phyloP scores from a whole-genome alignment of 2,113 vertebrate species.

The Cichladusa arquata region DNA sequence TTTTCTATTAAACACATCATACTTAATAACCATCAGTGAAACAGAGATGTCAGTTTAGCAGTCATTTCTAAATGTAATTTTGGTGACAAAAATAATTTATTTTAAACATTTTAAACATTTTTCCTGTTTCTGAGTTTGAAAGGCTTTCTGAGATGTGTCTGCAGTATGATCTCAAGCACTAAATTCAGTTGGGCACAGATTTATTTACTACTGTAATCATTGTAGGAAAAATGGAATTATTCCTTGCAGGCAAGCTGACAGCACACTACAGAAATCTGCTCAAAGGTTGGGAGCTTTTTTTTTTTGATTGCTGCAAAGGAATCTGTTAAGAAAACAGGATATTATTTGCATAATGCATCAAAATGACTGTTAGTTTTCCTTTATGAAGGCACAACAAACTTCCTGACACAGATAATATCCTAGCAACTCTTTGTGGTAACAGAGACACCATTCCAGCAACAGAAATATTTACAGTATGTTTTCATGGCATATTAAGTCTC shows the following conservation, averaged over 20 bases:
- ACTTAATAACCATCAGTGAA: background rate
- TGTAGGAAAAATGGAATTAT: background rate
- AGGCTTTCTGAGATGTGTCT: background rate
- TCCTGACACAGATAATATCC: constrained; percentile 65
- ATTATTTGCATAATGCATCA: constrained; percentile 30
- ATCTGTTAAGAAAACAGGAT: constrained; percentile 20
- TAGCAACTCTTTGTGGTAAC: constrained; percentile 58
- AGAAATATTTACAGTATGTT: constrained; percentile 56
- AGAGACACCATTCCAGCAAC: constrained; percentile 36
- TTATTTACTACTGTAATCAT: background rate
- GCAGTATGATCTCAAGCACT: background rate
- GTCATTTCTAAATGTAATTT: background rate
- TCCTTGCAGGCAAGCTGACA: background rate
- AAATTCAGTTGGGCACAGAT: background rate
- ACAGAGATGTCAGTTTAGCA: background rate
- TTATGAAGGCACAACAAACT: constrained; percentile 16
- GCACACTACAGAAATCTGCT: background rate
- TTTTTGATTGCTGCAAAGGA: background rate
- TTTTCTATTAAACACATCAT: background rate
- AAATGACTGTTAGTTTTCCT: constrained; percentile 39
- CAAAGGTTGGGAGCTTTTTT: background rate
- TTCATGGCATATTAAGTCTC: constrained; percentile 32
- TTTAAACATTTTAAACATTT: background rate
- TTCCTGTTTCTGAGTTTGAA: background rate
- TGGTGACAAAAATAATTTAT: background rate